Evolutionary conservation across 2,113 vertebrate species (phyloP), one percentile per base, ranked within the genome.

Genomic region (Anhinga rufa): DNA sequence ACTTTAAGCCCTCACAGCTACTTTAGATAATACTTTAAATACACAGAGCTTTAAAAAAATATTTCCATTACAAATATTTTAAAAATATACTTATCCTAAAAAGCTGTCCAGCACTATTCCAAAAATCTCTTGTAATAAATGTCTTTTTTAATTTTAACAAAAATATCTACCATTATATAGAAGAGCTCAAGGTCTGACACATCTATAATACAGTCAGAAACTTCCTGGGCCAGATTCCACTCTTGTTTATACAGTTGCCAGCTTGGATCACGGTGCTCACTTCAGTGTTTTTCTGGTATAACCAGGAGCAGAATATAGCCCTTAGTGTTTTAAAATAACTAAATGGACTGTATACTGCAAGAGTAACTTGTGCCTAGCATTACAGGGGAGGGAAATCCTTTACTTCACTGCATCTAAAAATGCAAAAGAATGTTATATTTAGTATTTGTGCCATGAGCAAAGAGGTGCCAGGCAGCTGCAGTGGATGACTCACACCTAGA

Each of bases 41-140:
- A 96, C 86, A 92, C 51, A 83, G 83, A 92, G 75, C 93, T 97
- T 97, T 95, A 97, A 97, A 97, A 97, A 97, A 97, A 97, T 97
- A 97, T 90, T 97, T 97, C 89, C 94, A 36, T 96, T 96, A 96
- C 92, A 97, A 97, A 97, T 95, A 77, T 93, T 97, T 97, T 3
- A 97, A 97, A 97, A 97, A 97, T 97, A 97, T 79, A 97, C 97
- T 96, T 97, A 92, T 97, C 96, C 97, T 96, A 97, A 97, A 97
- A 97, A 96, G 95, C 96, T 96, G 68, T 92, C 96, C 87, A 31
- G 84, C 91, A 94, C 97, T 94, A 96, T 92, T 96, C 95, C 91
- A 97, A 97, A 97, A 97, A 90, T 94, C 89, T 94, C 87, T 74
- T 88, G 78, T 97, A 97, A 93, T 91, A 97, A 97, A 97, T 48